A percentile compares a stretch with the other conserved stretches of the same genome.
These are phyloP conservation scores for Spilosoma lubricipeda DNA, from an alignment of 2,888 invertebrate genomes.

Conservation along the genomic window DNA sequence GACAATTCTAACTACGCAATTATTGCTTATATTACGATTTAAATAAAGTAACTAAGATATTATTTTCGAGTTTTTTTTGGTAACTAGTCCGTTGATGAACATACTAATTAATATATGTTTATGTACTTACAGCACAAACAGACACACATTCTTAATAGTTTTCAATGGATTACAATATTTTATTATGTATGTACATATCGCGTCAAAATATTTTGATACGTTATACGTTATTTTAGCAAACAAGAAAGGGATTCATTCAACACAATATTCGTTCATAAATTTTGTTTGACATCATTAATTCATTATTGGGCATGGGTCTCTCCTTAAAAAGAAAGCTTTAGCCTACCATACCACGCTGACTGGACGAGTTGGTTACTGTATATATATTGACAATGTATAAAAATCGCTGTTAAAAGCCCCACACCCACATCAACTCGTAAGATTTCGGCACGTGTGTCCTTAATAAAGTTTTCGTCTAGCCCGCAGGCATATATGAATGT, in stretches of 20 bases:
- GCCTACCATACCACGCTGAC: too few species aligned
- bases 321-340: too few species aligned
- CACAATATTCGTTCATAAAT: not conserved
- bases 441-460: conserved; percentile 21
- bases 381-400: not conserved
- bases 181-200: not conserved
- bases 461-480: conserved; percentile 36
- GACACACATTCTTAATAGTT: too few species aligned
- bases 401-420: conserved; percentile 4
- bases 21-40: too few species aligned
- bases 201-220: not conserved
- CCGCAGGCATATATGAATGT: conserved; percentile 2
- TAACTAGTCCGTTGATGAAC: not conserved
- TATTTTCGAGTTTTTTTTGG: too few species aligned
- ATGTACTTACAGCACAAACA: too few species aligned
- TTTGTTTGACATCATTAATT: too few species aligned
- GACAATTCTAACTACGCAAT: not conserved
- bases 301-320: too few species aligned
- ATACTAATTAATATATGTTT: too few species aligned
- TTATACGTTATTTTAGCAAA: too few species aligned
- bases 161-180: not conserved
- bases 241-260: not conserved
- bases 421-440: conserved; percentile 19
- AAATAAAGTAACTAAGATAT: too few species aligned
- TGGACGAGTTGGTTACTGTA: not conserved